Evolutionary conservation across 2,113 vertebrate species (phyloP), one percentile per base, ranked within the genome.

Genomic region (Muntiacus reevesi): DNA sequence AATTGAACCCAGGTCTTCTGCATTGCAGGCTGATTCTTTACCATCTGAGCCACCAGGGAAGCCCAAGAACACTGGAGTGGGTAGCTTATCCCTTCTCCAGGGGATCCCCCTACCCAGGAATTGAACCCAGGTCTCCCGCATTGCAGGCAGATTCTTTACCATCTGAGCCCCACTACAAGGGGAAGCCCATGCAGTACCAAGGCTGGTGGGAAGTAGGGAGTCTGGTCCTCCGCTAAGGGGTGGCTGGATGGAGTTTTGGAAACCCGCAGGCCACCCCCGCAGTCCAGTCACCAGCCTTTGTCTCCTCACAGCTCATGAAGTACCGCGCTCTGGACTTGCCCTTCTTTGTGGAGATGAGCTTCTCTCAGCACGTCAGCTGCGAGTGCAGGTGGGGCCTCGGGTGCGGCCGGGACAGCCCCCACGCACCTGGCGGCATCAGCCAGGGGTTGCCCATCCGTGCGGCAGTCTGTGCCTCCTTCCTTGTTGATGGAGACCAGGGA

Each of bases 231-330:
- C 30, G 4, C 0, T 5, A 3, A 25, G 54, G 27, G 54, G 36
- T 88, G 81, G 90, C 86, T 54, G 52, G 88, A 59, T 15, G 45
- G 0, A 8, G 5, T 14, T 21, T 43, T 36, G 47, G 54, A 76
- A 82, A 64, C 54, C 55, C 30, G 10, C 0, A 2, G 54, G 47
- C 54, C 28, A 13, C 43, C 52, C n/a, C 40, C 17, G 13, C 30
- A 81, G 15, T 15, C 92, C 2, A 19, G 52, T 85, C 90, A 19
- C 82, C 64, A 86, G 87, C 40, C 94, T 98, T 59, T 43, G 96
- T 97, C 95, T 98, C 96, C 67, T 90, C 30, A 25, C 98, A 99
- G 99, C 97, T 99, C 83, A 96, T 99, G 98, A 99, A 98, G 98
- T 98, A 99, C 97, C 97, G 97, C 47, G 94, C 98, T 27, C 98